Evolutionary conservation across 2,888 invertebrate genomes (phyloP).

Genomic region (Dasysyrphus albostriatus): DNA sequence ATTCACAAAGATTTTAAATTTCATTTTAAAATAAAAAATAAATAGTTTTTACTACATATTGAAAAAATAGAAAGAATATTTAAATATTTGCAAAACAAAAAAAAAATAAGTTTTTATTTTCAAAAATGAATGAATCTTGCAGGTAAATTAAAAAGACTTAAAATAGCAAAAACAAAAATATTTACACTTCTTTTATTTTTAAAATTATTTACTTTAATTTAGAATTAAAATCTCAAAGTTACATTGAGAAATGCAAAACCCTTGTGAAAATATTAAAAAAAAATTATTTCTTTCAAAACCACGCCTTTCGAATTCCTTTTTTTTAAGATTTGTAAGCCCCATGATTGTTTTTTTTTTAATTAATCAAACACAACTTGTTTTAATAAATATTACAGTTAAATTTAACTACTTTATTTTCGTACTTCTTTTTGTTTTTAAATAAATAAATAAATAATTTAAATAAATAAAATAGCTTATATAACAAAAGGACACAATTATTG

Average conservation of each 20-base stretch:
- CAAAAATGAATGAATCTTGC: too few species aligned
- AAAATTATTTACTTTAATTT: too few species aligned
- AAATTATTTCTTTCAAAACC: conserved; percentile 50
- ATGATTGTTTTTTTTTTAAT: conserved; percentile 24
- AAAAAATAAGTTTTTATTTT: too few species aligned
- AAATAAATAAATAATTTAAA: conserved; percentile 66
- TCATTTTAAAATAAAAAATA: too few species aligned
- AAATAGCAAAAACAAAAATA: neutral
- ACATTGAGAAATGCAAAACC: neutral
- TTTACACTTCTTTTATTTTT: too few species aligned
- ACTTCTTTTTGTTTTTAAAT: conserved; percentile 56
- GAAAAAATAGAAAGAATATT: neutral
- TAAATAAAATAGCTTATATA: conserved; percentile 75
- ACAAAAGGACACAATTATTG: conserved; percentile 70
- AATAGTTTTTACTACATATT: too few species aligned
- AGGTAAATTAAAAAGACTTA: neutral
- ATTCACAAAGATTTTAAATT: conserved; percentile 17
- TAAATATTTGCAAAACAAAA: neutral
- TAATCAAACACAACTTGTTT: conserved; percentile 77
- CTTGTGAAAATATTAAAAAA: neutral
- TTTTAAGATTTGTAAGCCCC: neutral
- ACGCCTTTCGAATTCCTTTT: conserved; percentile 72
- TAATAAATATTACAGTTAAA: conserved; percentile 75
- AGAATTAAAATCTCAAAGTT: too few species aligned
- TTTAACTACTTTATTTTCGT: conserved; percentile 67